Conservation (phyloP, 1,140 invertebrate species). For the Sminthurinus signatus region DNA sequence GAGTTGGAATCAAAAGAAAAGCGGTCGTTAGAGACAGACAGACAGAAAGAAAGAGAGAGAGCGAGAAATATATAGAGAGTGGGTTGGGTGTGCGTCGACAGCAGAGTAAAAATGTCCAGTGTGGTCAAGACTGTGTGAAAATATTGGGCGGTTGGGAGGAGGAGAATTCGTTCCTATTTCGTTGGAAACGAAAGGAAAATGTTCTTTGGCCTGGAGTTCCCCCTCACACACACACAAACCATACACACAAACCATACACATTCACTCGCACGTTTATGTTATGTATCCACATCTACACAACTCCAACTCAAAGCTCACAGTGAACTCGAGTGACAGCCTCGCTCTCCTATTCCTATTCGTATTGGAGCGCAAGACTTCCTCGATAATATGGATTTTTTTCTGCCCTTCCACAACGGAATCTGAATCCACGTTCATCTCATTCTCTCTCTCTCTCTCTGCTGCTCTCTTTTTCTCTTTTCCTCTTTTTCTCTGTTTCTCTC, state of each 20-base stretch:
- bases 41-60: background rate
- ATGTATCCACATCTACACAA: too few species aligned
- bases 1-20: background rate
- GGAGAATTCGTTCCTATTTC: slow-evolving; percentile 14
- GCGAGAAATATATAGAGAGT: background rate
- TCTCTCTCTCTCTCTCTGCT: slow-evolving; percentile 1
- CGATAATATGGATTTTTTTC: slow-evolving; percentile 41
- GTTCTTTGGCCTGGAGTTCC: background rate
- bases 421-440: slow-evolving; percentile 19
- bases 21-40: background rate
- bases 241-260: too few species aligned
- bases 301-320: too few species aligned
- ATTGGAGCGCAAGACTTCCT: slow-evolving; percentile 38
- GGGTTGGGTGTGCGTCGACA: background rate
- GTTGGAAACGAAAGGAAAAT: too few species aligned
- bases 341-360: background rate
- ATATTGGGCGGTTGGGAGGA: slow-evolving; percentile 22
- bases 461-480: too few species aligned
- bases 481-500: background rate
- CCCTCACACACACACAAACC: slow-evolving; percentile 1
- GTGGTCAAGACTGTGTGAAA: slow-evolving; percentile 26
- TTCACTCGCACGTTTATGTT: too few species aligned
- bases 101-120: slow-evolving; percentile 18
- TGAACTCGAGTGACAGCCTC: too few species aligned
- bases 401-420: slow-evolving; percentile 22